phyloP scores from a whole-genome alignment of 2,113 vertebrate species.

The Rynchops niger region DNA sequence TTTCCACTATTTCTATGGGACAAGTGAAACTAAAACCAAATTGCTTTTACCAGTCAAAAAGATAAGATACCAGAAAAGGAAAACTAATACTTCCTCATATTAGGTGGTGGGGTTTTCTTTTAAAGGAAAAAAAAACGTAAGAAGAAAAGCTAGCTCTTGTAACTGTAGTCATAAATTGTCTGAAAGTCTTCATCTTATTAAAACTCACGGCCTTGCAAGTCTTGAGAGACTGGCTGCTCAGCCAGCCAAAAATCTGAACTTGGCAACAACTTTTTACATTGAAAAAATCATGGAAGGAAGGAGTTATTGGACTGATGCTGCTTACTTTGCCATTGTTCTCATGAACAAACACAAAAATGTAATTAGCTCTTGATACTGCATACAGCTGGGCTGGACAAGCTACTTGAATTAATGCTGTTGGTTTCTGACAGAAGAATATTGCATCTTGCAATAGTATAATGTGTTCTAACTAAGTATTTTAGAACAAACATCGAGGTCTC shows the following conservation, averaged over 20 bases:
- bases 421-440: not conserved
- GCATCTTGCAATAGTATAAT: not conserved
- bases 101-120: not conserved
- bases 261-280: slow-evolving; percentile 3
- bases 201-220: slow-evolving; percentile 4
- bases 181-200: not conserved
- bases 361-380: not conserved
- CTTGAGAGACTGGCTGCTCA: not conserved
- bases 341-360: not conserved
- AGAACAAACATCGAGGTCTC: not conserved
- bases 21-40: not conserved
- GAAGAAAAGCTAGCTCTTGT: not conserved
- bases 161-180: not conserved
- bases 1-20: not conserved
- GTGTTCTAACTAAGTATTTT: not conserved
- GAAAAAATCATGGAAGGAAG: not conserved
- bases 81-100: not conserved
- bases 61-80: not conserved
- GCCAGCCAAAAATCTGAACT: not conserved
- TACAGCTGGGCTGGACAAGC: not conserved
- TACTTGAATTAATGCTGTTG: not conserved
- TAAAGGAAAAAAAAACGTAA: not conserved
- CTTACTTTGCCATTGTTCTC: not conserved
- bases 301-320: not conserved
- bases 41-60: not conserved